phyloP scores from a whole-genome alignment of 1,140 invertebrate genomes.

The Musca domestica region DNA sequence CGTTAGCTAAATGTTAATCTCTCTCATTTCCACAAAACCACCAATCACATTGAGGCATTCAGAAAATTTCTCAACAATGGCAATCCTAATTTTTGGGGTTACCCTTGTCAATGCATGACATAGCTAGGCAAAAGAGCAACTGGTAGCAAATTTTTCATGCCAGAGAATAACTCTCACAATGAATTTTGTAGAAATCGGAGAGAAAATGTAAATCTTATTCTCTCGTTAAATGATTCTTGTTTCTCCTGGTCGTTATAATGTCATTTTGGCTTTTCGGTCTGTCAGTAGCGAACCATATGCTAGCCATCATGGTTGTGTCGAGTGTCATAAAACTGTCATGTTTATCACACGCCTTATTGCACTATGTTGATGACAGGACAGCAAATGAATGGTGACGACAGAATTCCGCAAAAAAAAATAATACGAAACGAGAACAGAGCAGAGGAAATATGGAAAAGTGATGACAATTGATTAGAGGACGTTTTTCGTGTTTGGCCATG shows the following conservation, averaged over 20 bases:
- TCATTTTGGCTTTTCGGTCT: not conserved
- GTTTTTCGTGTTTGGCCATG: too few species aligned
- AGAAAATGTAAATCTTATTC: too few species aligned
- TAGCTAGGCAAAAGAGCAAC: not conserved
- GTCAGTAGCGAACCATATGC: slow-evolving; percentile 1
- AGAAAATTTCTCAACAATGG: not conserved
- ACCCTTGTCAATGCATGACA: not conserved
- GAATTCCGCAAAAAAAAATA: too few species aligned
- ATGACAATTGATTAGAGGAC: too few species aligned
- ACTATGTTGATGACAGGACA: slow-evolving; percentile 2
- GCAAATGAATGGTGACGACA: too few species aligned
- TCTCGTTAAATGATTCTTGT: too few species aligned
- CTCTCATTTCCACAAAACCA: not conserved
- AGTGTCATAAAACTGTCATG: slow-evolving; percentile 26
- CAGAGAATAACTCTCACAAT: not conserved
- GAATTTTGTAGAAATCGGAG: too few species aligned
- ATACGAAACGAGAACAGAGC: too few species aligned
- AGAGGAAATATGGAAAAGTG: too few species aligned
- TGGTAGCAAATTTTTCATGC: slow-evolving; percentile 6
- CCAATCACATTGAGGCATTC: not conserved
- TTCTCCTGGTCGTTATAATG: too few species aligned
- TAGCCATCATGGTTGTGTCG: not conserved
- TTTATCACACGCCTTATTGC: slow-evolving; percentile 28
- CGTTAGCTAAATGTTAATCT: not conserved
- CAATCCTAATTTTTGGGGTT: slow-evolving; percentile 25